Evolutionary conservation across 2,888 invertebrate genomes (phyloP).

Genomic region (Polylopha cassiicola): DNA sequence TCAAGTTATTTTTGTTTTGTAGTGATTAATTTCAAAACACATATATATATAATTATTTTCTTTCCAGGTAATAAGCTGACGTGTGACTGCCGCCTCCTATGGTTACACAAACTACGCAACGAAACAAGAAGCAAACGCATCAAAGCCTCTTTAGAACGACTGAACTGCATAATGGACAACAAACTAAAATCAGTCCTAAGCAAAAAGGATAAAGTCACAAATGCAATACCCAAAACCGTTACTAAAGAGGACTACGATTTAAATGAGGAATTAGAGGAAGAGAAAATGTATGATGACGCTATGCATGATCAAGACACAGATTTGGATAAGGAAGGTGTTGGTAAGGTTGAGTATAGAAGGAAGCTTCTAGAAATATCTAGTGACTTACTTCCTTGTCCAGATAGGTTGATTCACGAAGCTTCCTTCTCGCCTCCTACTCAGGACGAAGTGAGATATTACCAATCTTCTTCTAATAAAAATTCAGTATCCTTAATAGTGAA

Average conservation of each 20-base stretch:
- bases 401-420: conserved; percentile 53
- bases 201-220: conserved; percentile 41
- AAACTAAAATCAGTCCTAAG: conserved; percentile 44
- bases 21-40: too few relatives aligned
- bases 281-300: conserved; percentile 57
- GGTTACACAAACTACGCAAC: conserved; percentile 85
- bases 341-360: conserved; percentile 54
- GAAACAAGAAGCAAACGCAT: conserved; percentile 84
- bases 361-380: conserved; percentile 58
- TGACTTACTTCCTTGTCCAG: conserved; percentile 61
- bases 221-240: conserved; percentile 29
- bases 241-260: conserved; percentile 53
- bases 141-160: conserved; percentile 80
- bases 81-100: conserved; percentile 88
- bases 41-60: conserved; percentile 27
- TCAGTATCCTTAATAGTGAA: conserved; percentile 29
- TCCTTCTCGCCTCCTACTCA: conserved; percentile 65
- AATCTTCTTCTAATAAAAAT: conserved; percentile 46
- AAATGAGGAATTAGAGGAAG: conserved; percentile 50
- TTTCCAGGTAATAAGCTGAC: conserved; percentile 86
- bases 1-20: too few relatives aligned
- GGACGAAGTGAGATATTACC: conserved; percentile 68
- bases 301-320: conserved; percentile 64
- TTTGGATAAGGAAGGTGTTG: conserved; percentile 38
- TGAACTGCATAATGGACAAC: conserved; percentile 81